Base-by-base conservation (phyloP, 2,113 vertebrate species). In the Mirza zaza region DNA sequence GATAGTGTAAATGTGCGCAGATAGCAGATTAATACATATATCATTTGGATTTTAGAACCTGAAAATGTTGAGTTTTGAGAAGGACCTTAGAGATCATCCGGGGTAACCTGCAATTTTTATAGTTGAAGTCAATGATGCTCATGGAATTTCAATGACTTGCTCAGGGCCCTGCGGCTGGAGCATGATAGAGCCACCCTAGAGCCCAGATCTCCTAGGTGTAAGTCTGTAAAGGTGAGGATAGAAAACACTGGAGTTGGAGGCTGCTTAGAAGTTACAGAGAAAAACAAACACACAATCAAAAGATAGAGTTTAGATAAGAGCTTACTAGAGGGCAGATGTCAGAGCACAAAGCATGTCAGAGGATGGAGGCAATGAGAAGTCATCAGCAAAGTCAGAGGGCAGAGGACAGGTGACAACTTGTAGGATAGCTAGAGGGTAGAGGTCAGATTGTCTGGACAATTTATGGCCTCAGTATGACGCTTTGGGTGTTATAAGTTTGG, bases 1-100 rank as follows among this genome's bases (percentile, higher is more conserved):
- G 98, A 98, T 97, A 98, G 90, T 96, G 55, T 96, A 98, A 98
- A 95, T 97, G 94, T 98, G 79, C 98, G 59, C 59, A 96, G 95
- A 96, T 36, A 96, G 90, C 90, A 94, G 91, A 95, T 97, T 94
- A 98, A 98, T 97, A 97, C 68, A 91, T 91, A 97, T 25, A 97
- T 79, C 94, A 73, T 94, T 98, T 97, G 92, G 76, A 97, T 96
- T 95, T 96, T 91, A 82, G 63, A 96, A 45, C 9, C 50, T 68
- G 79, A 92, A 94, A 80, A 84, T 76, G 2, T 11, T 8, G 39
- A 32, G 4, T 34, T n/a, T 87, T 73, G 36, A 29, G 48, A 91
- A 70, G 15, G 73, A 71, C 34, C 8, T 34, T 52, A 88, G 61
- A 90, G 50, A 75, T 42, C 57, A 75, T 20, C 42, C 45, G 45